Base-by-base conservation (phyloP, 2,888 invertebrate genomes). In the Timema podura region DNA sequence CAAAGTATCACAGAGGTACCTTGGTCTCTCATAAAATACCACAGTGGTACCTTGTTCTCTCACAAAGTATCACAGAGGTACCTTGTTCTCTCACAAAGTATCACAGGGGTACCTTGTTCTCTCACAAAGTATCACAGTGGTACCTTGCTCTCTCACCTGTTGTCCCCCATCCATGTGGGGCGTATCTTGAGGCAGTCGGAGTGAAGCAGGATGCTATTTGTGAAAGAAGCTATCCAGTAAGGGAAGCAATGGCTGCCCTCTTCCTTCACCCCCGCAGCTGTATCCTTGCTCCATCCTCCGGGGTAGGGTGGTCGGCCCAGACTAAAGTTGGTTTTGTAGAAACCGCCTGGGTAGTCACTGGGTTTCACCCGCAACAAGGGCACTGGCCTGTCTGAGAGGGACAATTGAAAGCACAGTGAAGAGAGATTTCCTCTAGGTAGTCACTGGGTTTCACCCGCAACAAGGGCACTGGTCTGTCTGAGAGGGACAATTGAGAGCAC, bases 111-210 rank as follows among this genome's bases (percentile, higher is more conserved):
- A 30, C 30, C 30, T 30, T 30, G 30, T 30, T 30, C 30, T 3
- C 30, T 30, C 30, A 30, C 30, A 30, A 30, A 30, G 30, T 30
- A 30, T 30, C 30, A 30, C 30, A 30, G 30, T 2, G 30, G 3
- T 30, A 30, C 30, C 30, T 30, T 30, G 69, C 45, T 72, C 54
- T 73, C 74, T 72, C 77, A 80, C 81, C 81, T 82, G 74, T 82
- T 78, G 74, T 92, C 89, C 76, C 86, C 85, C 92, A 94, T 92
- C 94, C 95, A 95, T 45, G 90, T 91, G 0, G 94, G 93, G 78
- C 91, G 89, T 73, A 92, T 91, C 78, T 89, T 89, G 45, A 95
- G 81, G 77, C 94, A 94, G 76, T 89, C 87, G 68, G 85, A 85
- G 61, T 88, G 84, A 48, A 87, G 80, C 72, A 90, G 85, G 30